Base-by-base conservation (phyloP, 2,113 vertebrate species). In the Pachypanchax playfairii region DNA sequence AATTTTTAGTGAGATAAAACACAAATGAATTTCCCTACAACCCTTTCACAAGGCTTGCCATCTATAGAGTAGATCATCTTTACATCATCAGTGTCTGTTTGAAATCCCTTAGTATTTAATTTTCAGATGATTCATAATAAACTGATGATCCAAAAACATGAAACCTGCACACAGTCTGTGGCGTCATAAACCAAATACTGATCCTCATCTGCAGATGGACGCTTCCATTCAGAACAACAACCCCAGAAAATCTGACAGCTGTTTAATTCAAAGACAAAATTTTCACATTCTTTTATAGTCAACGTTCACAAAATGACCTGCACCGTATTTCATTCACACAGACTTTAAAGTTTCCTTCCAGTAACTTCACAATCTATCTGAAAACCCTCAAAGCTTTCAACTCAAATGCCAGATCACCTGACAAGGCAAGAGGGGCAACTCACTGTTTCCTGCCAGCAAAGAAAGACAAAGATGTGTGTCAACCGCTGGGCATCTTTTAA, bases 311-410 rank as follows among this genome's bases (percentile, higher is more conserved):
- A 26, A 52, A 54, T 54, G 56, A 64, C 80, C 77, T 42, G 9
- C 50, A 55, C 28, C 55, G 25, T 58, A 14, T 75, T 51, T 69
- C 39, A 57, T 68, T 62, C 49, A 55, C 26, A 35, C 36, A 66
- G 47, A 54, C 65, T 73, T 59, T 73, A 42, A 75, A 49, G 62
- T 75, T 64, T 17, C 35, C 64, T 58, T 75, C 33, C 53, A 59
- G 39, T 48, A 73, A 79, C 61, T 43, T 75, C 51, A 68, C 65
- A 75, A 52, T 75, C 51, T 70, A 75, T 75, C 58, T 49, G 36
- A 56, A 70, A 71, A 77, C 65, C 38, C 4, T 38, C 41, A 67
- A 36, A 31, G 11, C 38, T 43, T 41, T 42, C 29, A 54, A 53
- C 18, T 61, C 68, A 62, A 75, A 65, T 60, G 41, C 3, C 39